Evolutionary conservation across 2,113 vertebrate genomes (phyloP), one percentile per base, ranked within the genome.

Genomic region (Phalacrocorax brasilianus): DNA sequence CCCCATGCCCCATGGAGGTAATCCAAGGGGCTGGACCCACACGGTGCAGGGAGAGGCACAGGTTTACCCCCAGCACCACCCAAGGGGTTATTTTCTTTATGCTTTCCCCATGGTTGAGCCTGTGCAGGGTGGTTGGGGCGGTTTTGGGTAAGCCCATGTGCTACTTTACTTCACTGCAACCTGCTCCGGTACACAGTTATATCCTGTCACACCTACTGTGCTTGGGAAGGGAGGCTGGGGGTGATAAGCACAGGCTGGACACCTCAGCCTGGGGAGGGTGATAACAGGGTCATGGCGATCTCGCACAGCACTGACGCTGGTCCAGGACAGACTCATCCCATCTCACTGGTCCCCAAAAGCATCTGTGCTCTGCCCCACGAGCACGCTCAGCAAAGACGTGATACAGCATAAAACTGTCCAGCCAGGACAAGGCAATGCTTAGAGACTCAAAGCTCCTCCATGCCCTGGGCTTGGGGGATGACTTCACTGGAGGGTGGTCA

Each of bases 91-190:
- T 78, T 67, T 23, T 22, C 17, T 27, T 68, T 45, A 47, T 56
- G n/a, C 40, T 77, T 61, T 33, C 20, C n/a, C 33, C 53, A 8
- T 0, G 4, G 33, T 0, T 58, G 47, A 58, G 52, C 52, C 63
- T 0, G 0, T 38, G 23, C 18, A 45, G 1, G 52, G 66, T 53
- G 59, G 42, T 2, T 33, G 65, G 15, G 8, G 30, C 1, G 27
- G 5, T 4, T 8, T 27, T 38, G 58, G 24, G 44, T 65, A 52
- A 76, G 38, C 17, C 50, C 50, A 33, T 0, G 14, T 22, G 28
- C 18, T 47, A 2, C n/a, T 79, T 50, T 38, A 32, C 56, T 56
- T 70, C 44, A 45, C 44, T 18, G 44, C 49, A 73, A 38, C 49
- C 59, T 53, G 66, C 35, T 81, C 55, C 71, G 71, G 66, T 14